Conservation (phyloP, 2,888 invertebrate genomes). For the Mythimna pallens region DNA sequence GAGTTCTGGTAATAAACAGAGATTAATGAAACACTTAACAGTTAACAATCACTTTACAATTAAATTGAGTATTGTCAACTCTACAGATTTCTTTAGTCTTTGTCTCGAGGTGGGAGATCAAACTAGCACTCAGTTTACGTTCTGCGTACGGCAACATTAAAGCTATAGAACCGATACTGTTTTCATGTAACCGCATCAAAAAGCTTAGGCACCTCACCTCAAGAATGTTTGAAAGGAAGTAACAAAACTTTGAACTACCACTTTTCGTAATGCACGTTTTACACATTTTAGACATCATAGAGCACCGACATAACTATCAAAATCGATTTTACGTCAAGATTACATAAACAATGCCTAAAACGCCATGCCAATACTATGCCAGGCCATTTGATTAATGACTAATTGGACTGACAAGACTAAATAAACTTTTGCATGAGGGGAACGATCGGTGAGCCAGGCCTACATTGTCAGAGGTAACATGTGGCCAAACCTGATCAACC, state of each 20-base stretch:
- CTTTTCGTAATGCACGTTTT: slow-evolving; percentile 14
- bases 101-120: slow-evolving; percentile 66
- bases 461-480: background rate
- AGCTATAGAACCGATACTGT: slow-evolving; percentile 62
- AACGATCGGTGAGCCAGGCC: background rate
- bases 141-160: slow-evolving; percentile 66
- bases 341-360: background rate
- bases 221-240: slow-evolving; percentile 53
- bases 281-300: background rate
- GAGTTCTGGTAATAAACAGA: background rate
- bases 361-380: too few relatives aligned
- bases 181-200: slow-evolving; percentile 71
- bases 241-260: slow-evolving; percentile 51
- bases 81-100: slow-evolving; percentile 45
- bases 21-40: background rate
- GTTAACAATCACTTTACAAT: background rate
- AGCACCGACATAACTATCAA: background rate
- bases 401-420: background rate
- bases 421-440: background rate
- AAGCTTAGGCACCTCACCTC: slow-evolving; percentile 45
- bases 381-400: background rate
- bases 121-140: slow-evolving; percentile 68
- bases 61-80: slow-evolving; percentile 28
- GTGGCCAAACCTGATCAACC: slow-evolving; percentile 12
- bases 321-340: background rate